phyloP scores from a whole-genome alignment of 2,888 invertebrate genomes.

The Eledone cirrhosa region DNA sequence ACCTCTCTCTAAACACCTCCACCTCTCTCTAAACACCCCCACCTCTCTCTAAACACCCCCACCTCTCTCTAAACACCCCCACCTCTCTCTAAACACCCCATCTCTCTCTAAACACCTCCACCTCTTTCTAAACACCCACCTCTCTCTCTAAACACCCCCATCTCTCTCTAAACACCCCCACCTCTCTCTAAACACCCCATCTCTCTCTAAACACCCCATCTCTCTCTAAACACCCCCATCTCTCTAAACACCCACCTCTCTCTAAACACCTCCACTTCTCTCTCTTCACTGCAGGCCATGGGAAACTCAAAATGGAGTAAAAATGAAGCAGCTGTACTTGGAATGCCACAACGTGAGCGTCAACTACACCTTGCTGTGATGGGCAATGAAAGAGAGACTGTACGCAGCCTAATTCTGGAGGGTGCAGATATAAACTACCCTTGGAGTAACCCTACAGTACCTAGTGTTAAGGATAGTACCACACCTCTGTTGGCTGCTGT shows the following conservation, averaged over 20 bases:
- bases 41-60: too few species aligned
- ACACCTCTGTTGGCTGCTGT: slow-evolving; percentile 68
- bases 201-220: neutral
- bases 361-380: slow-evolving; percentile 67
- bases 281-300: slow-evolving; percentile 42
- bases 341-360: slow-evolving; percentile 65
- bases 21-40: too few species aligned
- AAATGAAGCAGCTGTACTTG: slow-evolving; percentile 52
- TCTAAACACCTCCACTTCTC: neutral
- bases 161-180: too few species aligned
- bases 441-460: slow-evolving; percentile 66
- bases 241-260: neutral
- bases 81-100: too few species aligned
- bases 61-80: too few species aligned
- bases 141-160: too few species aligned
- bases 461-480: slow-evolving; percentile 68
- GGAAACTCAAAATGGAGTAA: slow-evolving; percentile 63
- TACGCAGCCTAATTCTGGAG: slow-evolving; percentile 55
- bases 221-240: neutral
- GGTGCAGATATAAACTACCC: slow-evolving; percentile 67
- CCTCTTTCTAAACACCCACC: neutral
- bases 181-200: too few species aligned
- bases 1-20: too few species aligned
- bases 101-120: neutral
- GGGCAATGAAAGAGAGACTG: slow-evolving; percentile 64